Evolutionary conservation across 1,140 invertebrate species (phyloP).

Genomic region (Ridgeia piscesae): DNA sequence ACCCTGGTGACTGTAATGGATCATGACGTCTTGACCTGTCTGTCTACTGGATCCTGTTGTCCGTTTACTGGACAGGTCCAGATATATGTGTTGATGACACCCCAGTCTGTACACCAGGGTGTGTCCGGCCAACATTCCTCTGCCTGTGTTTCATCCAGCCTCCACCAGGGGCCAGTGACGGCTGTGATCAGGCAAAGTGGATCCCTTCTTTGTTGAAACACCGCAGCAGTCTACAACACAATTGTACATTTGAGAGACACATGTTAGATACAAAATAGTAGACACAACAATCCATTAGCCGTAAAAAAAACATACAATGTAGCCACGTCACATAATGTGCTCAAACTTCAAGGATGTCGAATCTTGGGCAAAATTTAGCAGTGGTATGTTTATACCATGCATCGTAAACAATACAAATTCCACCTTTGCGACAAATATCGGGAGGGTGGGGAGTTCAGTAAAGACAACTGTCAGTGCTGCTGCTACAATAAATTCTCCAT

Average conservation of each 20-base stretch:
- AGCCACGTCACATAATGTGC: too few relatives aligned
- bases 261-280: background rate
- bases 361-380: background rate
- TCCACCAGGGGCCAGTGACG: background rate
- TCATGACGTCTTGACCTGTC: background rate
- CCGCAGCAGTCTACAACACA: conserved; percentile 72
- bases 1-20: background rate
- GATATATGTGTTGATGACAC: background rate
- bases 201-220: conserved; percentile 86
- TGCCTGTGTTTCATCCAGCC: background rate
- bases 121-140: background rate
- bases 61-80: too few relatives aligned
- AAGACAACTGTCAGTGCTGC: background rate
- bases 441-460: background rate
- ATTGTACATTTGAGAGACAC: conserved; percentile 32
- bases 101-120: background rate
- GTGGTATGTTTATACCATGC: background rate
- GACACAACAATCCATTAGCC: background rate
- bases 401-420: too few relatives aligned
- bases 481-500: background rate
- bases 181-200: conserved; percentile 68
- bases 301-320: background rate
- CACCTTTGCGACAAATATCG: too few relatives aligned
- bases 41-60: too few relatives aligned
- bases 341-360: background rate